A percentile compares a stretch with the other conserved stretches of the same genome.
Evolutionary conservation across 2,888 invertebrate species (phyloP).

Genomic region (Brenthis ino): DNA sequence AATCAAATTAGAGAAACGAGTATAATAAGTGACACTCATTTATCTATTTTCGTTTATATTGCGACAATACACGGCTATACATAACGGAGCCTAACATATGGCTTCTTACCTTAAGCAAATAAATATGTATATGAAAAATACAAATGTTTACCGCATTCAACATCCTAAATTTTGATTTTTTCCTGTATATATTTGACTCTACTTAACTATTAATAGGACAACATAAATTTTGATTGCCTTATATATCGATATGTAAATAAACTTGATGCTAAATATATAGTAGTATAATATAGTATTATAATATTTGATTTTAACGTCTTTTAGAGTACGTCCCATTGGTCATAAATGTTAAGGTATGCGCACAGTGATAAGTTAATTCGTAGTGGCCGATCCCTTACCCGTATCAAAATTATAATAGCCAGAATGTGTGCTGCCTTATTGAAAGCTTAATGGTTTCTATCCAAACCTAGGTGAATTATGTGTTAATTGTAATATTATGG

Average conservation of each 20-base stretch:
- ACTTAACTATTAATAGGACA: background rate
- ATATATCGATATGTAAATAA: background rate
- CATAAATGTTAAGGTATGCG: constrained; percentile 80
- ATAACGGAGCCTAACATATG: too few relatives aligned
- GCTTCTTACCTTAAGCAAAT: too few relatives aligned
- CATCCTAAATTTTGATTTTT: too few relatives aligned
- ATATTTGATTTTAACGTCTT: background rate
- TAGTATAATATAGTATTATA: too few relatives aligned
- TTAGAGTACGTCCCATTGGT: constrained; percentile 56
- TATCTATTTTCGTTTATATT: too few relatives aligned
- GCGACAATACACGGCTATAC: too few relatives aligned
- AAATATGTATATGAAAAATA: too few relatives aligned
- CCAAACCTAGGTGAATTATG: constrained; percentile 47
- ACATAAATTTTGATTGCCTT: background rate
- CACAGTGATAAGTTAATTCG: constrained; percentile 82
- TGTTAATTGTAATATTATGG: constrained; percentile 44
- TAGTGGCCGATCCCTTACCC: constrained; percentile 76
- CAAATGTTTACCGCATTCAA: too few relatives aligned
- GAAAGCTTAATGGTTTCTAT: constrained; percentile 68
- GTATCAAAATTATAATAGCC: constrained; percentile 77
- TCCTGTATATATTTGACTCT: background rate
- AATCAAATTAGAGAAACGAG: too few relatives aligned
- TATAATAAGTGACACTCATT: too few relatives aligned
- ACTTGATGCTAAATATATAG: too few relatives aligned
- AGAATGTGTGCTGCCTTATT: constrained; percentile 71